Base-by-base conservation (phyloP, 1,140 invertebrate species). In the Gryllus bimaculatus region DNA sequence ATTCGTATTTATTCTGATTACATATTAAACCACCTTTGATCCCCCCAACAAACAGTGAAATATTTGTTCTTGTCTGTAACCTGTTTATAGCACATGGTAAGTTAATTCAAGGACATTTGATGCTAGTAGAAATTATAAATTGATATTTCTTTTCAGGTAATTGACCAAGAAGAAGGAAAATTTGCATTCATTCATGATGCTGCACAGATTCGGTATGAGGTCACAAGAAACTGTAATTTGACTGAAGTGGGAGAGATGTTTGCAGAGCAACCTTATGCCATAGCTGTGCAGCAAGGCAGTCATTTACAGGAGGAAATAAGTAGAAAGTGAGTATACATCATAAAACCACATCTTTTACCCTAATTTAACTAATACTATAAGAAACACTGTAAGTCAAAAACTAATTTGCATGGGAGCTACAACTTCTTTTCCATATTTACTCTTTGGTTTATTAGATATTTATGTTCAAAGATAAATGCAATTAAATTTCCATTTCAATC, bases 101-200 rank as follows among this genome's bases (percentile, higher is more conserved):
- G 13, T 18, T 6, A 26, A 12, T 0, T 74, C 26, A 20, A 74
- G 1, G 15, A 5, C 26, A 2, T 39, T 39, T 21, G 47, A 47
- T 8, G 8, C n/a, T 8, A 76, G 8, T 39, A 7, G 10, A 21
- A 7, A 47, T 47, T 8, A 47, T 76, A 39, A 76, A 76, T 39
- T 4, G 8, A 20, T 12, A 47, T 10, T 77, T 47, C 48, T 49
- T 79, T 79, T 48, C 77, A 90, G 90, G 93, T 94, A 5, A 87
- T 92, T 79, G 91, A 92, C 20, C 93, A 91, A 82, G 89, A 92
- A 75, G 91, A 94, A 81, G 93, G 93, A 0, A 93, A 96, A 82
- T 96, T 95, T 83, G 95, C 95, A 0, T 95, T 96, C 82, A 96
- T 96, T 82, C 94, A 96, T 82, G 94, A 96, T 84, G 93, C 94